Base-by-base conservation (phyloP, 2,113 vertebrate genomes). In the Brienomyrus longianalis region DNA sequence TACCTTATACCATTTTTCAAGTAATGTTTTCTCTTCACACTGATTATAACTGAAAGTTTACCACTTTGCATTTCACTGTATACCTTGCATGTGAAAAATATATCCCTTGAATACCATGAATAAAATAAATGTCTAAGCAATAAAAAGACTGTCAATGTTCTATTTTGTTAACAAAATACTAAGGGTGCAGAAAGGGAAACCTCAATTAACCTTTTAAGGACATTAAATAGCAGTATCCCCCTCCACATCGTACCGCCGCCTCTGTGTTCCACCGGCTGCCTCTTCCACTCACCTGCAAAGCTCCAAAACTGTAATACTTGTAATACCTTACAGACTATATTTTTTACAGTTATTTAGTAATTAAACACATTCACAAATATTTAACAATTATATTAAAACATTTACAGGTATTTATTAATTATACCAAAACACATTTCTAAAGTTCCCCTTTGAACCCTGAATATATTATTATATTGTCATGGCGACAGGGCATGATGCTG, bases 401-500 rank as follows among this genome's bases (percentile, higher is more conserved):
- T 27, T n/a, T 27, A 59, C 23, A 66, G 2, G 59, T 27, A n/a
- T 27, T 66, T 66, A 66, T 10, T 10, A 66, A 11, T 27, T 66
- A 96, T 19, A 80, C 4, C 15, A 80, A 80, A 80, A 17, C 70
- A 80, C 89, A 27, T 9, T 62, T 23, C 23, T n/a, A n/a, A 62
- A n/a, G 23, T 62, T n/a, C 21, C 59, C 23, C 59, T 62, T 23
- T 23, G 2, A n/a, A n/a, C n/a, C n/a, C n/a, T n/a, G n/a, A n/a
- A n/a, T n/a, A n/a, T 27, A 66, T 66, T n/a, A n/a, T 62, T 9
- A 66, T 66, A 27, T 27, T 9, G 54, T 21, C 54, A 6, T 1
- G 0, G 52, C 19, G 54, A 56, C 19, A 21, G 19, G 54, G 54
- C 19, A 56, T 56, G 17, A 19, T 56, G 54, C 19, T 21, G 19